These are phyloP conservation scores for Rotaria magnacalcarata DNA, from an alignment of 2,888 invertebrate genomes.

Conservation along the genomic window DNA sequence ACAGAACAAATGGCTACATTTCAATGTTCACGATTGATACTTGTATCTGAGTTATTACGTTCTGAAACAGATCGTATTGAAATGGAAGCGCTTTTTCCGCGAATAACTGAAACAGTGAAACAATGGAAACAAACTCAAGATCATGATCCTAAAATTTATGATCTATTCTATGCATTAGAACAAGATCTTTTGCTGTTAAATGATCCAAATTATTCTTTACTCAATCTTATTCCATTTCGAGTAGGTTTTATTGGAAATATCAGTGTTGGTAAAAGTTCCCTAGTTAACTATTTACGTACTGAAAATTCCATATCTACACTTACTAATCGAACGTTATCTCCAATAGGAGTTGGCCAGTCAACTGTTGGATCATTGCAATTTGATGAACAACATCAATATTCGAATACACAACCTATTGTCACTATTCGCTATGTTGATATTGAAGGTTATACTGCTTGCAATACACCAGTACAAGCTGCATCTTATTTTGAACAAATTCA, in stretches of 20 bases:
- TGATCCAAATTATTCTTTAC: background rate
- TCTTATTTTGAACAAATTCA: conserved; percentile 23
- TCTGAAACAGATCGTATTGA: background rate
- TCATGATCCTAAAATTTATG: background rate
- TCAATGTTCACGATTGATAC: conserved; percentile 1
- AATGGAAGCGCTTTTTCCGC: background rate
- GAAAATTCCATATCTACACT: background rate
- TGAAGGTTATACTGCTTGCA: background rate
- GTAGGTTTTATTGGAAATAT: conserved; percentile 15
- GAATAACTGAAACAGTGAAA: background rate
- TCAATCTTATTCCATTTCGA: background rate
- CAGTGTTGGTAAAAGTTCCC: background rate
- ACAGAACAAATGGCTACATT: background rate
- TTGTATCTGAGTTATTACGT: background rate
- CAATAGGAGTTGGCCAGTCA: background rate
- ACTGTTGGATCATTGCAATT: background rate
- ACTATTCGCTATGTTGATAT: background rate
- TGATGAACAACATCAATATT: background rate
- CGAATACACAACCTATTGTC: background rate
- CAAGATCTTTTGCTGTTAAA: background rate
- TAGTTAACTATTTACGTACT: background rate
- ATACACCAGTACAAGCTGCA: background rate
- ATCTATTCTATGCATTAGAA: background rate
- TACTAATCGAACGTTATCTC: background rate
- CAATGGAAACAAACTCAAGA: conserved; percentile 1